Conservation (phyloP, 2,113 vertebrate genomes). For the Cyanoramphus novaezelandiae region DNA sequence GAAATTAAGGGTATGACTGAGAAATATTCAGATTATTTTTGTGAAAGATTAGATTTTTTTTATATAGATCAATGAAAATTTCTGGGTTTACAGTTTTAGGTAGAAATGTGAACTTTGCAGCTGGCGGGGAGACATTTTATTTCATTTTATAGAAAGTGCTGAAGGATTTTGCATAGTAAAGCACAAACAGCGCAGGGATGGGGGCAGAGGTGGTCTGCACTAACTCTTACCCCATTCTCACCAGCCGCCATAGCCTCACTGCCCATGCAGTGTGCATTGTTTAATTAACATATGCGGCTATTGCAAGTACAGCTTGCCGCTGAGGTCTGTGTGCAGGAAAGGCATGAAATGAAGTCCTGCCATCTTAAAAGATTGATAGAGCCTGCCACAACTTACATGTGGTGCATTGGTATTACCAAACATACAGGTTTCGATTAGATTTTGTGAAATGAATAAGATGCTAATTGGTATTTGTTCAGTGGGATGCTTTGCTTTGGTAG, state of each 20-base stretch:
- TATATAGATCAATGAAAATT: too few relatives aligned
- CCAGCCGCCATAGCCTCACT: fast-evolving
- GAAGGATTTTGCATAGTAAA: neutral
- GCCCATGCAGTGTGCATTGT: fast-evolving
- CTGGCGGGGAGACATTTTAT: neutral
- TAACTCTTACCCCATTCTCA: too few relatives aligned
- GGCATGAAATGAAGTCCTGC: neutral
- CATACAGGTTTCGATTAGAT: neutral
- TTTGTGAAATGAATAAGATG: neutral
- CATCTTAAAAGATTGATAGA: neutral
- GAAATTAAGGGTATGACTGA: neutral
- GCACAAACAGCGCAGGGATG: fast-evolving
- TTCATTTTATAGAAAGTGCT: neutral
- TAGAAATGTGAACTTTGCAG: neutral
- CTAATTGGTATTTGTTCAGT: neutral
- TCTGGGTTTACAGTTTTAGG: neutral
- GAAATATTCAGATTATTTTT: neutral
- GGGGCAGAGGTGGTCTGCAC: neutral
- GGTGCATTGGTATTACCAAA: neutral
- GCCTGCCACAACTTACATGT: neutral
- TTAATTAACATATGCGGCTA: neutral
- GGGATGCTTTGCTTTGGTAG: neutral
- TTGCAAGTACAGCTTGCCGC: fast-evolving
- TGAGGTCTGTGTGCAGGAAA: neutral
- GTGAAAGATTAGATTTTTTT: neutral